Evolutionary conservation across 1,140 invertebrate species (phyloP), one percentile per base, ranked within the genome.

Genomic region (Drosophila obscura): DNA sequence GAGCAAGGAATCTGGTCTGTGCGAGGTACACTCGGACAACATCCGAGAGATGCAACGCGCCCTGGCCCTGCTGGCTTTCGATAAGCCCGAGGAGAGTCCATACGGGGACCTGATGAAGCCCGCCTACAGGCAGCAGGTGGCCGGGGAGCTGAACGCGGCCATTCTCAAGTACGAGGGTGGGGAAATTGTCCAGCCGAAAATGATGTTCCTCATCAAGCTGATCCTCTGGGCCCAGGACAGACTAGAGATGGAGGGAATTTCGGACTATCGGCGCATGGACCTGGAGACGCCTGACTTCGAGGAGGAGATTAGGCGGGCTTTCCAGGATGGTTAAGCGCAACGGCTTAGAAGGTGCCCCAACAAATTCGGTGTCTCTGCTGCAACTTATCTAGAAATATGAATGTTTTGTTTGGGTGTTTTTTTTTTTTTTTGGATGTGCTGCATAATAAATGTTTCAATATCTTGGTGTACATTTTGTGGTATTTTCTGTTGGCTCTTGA

Each of bases 1-100:
- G 19, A 56, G 52, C 15, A n/a, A 44, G n/a, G 8, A 26, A 7
- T 8, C 60, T 2, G 71, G 52, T 0, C 24, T 63, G 1, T 7
- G 16, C 6, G 60, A 58, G 5, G 15, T 72, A 0, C 41, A 55
- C 8, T 24, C 55, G 0, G 35, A 48, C 2, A 35, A 24, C 3
- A 45, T 11, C 6, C 35, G 19, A 1, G 96, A 97, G 92, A 81
- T 97, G 19, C 96, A 97, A 80, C 93, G 98, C 63, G 99, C 98
- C 0, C 93, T 99, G 44, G 98, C 98, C 0, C 92, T 99, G 5
- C 92, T 99, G n/a, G 98, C 98, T 8, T 99, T 99, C 92, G 98
- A 99, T 57, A 97, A 99, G 77, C 98, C 98, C 2, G 95, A 97
- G 73, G 95, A 95, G 44, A 98, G 97, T 71, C 98, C 98, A 1